phyloP scores from a whole-genome alignment of 2,888 invertebrate genomes.

The Timandra comae region DNA sequence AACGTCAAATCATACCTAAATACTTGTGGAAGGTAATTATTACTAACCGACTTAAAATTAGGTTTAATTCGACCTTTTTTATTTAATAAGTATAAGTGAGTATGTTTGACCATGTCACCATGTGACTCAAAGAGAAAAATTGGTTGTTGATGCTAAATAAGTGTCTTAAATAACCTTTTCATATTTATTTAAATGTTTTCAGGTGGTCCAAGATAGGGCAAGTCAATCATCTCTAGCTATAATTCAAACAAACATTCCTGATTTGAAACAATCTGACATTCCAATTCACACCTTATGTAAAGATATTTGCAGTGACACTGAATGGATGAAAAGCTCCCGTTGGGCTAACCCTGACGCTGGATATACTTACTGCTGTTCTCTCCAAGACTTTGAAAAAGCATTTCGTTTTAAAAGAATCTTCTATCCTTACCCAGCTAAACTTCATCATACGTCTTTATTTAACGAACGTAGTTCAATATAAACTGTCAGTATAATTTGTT shows the following conservation, averaged over 20 bases:
- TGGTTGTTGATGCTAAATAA: neutral
- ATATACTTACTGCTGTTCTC: slow-evolving; percentile 40
- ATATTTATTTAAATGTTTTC: slow-evolving; percentile 7
- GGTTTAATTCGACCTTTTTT: neutral
- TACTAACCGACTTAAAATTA: slow-evolving; percentile 1
- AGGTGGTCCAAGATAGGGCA: slow-evolving; percentile 41
- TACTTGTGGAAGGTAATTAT: slow-evolving; percentile 48
- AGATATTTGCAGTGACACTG: slow-evolving; percentile 36
- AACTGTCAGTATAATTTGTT: too few species aligned
- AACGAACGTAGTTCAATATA: too few species aligned
- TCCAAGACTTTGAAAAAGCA: slow-evolving; percentile 32
- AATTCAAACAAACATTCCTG: slow-evolving; percentile 46
- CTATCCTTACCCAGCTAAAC: too few species aligned
- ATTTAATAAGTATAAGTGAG: neutral
- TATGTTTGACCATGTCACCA: neutral
- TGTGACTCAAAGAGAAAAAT: neutral
- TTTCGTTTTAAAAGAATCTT: slow-evolving; percentile 24
- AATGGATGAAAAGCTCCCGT: slow-evolving; percentile 33
- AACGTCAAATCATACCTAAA: slow-evolving; percentile 25
- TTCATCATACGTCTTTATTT: too few species aligned
- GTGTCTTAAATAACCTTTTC: neutral
- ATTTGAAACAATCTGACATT: slow-evolving; percentile 24
- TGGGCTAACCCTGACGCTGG: slow-evolving; percentile 37
- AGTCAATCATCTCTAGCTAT: slow-evolving; percentile 37
- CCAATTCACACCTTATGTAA: slow-evolving; percentile 27